Percentiles rank a stretch among this genome's conserved stretches.
These are phyloP conservation scores for Drosophila ercepeae DNA, from an alignment of 1,140 invertebrate genomes.

Conservation along the genomic window DNA sequence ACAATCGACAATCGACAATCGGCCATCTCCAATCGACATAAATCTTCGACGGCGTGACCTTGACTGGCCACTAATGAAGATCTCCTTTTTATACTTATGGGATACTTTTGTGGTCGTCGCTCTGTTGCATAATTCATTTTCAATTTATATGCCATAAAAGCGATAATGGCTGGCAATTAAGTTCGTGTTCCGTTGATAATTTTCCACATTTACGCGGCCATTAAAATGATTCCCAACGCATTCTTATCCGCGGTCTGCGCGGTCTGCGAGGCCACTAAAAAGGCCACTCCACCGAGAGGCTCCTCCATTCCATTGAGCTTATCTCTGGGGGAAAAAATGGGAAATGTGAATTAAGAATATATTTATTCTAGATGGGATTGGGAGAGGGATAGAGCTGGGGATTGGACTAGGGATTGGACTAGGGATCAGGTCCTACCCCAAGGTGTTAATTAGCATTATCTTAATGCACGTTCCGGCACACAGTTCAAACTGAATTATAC, in stretches of 20 bases:
- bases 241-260: slow-evolving; percentile 54
- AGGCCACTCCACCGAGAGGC: slow-evolving; percentile 40
- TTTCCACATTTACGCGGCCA: slow-evolving; percentile 79
- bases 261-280: slow-evolving; percentile 39
- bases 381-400: not conserved
- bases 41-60: slow-evolving; percentile 42
- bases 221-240: slow-evolving; percentile 76
- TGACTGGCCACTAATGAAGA: slow-evolving; percentile 65
- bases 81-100: slow-evolving; percentile 7
- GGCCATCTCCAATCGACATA: not conserved
- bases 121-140: slow-evolving; percentile 77
- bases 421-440: slow-evolving; percentile 17
- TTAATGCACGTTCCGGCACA: slow-evolving; percentile 81
- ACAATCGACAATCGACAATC: slow-evolving; percentile 4
- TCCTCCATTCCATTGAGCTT: slow-evolving; percentile 24
- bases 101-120: slow-evolving; percentile 1
- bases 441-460: slow-evolving; percentile 81
- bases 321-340: slow-evolving; percentile 24
- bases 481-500: slow-evolving; percentile 82
- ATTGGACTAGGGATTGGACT: too few relatives aligned
- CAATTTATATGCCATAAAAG: slow-evolving; percentile 78
- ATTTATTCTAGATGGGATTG: not conserved
- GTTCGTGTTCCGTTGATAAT: slow-evolving; percentile 81
- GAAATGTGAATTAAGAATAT: slow-evolving; percentile 2
- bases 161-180: slow-evolving; percentile 79